Evolutionary conservation across 92 coral and sea anemone species (phyloP).

Genomic region (Porites rus): DNA sequence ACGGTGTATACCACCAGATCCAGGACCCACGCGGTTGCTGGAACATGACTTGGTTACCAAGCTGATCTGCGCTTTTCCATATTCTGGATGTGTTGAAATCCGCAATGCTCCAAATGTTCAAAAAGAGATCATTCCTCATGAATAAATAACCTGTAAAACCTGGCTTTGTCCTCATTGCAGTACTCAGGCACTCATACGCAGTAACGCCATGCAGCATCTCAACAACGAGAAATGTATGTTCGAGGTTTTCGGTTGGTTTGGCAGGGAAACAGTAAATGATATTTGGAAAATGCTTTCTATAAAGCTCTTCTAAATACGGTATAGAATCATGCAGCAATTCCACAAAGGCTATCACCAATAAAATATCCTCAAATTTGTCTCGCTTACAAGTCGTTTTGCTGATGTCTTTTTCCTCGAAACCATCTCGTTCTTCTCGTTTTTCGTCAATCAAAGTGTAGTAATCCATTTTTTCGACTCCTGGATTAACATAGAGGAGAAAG

Average conservation of each 20-base stretch:
- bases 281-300: slow-evolving; percentile 65
- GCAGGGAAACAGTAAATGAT: slow-evolving; percentile 77
- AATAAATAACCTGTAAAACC: slow-evolving; percentile 79
- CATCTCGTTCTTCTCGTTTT: slow-evolving; percentile 25
- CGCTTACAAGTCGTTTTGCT: slow-evolving; percentile 15
- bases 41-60: slow-evolving; percentile 74
- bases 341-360: slow-evolving; percentile 68
- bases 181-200: slow-evolving; percentile 86
- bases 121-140: slow-evolving; percentile 55
- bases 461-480: neutral
- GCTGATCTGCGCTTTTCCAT: slow-evolving; percentile 73
- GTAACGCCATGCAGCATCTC: slow-evolving; percentile 72
- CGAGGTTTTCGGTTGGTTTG: slow-evolving; percentile 19
- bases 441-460: neutral
- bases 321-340: slow-evolving; percentile 63
- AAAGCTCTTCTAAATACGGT: slow-evolving; percentile 66
- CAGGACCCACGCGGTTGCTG: slow-evolving; percentile 75
- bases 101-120: slow-evolving; percentile 72
- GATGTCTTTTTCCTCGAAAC: neutral
- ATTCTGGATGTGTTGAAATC: slow-evolving; percentile 68
- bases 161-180: slow-evolving; percentile 66
- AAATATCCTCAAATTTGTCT: slow-evolving; percentile 43
- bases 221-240: slow-evolving; percentile 36
- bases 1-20: slow-evolving; percentile 86
- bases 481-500: slow-evolving; percentile 2